A percentile compares a stretch with the other conserved stretches of the same genome.
Conservation (phyloP, 2,113 vertebrate species). For the Dunckerocampus dactyliophorus region DNA sequence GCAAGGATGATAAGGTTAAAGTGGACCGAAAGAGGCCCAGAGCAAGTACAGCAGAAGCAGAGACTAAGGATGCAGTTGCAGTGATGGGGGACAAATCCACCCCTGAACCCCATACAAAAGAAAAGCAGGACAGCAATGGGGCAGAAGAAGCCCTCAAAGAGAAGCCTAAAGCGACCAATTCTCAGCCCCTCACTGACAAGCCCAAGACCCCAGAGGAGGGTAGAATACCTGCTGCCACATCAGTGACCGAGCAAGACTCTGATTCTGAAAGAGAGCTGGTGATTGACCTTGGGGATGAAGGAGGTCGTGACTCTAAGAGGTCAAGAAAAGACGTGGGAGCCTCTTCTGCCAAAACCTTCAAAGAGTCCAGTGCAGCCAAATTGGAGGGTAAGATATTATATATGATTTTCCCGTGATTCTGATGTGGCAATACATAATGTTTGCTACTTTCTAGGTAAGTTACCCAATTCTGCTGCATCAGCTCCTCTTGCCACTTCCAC, state of each 20-base stretch:
- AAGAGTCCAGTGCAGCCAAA: slow-evolving; percentile 79
- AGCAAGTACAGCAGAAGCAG: slow-evolving; percentile 66
- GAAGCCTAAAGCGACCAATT: slow-evolving; percentile 76
- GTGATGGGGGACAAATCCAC: slow-evolving; percentile 73
- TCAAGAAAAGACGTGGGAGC: slow-evolving; percentile 77
- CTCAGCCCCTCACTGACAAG: slow-evolving; percentile 75
- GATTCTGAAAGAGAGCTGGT: slow-evolving; percentile 97
- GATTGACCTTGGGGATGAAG: slow-evolving; percentile 93
- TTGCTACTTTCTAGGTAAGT: slow-evolving; percentile 74
- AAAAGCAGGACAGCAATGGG: slow-evolving; percentile 72
- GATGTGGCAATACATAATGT: not conserved
- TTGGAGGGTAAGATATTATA: slow-evolving; percentile 75
- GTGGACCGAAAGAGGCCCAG: slow-evolving; percentile 71
- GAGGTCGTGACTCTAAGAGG: slow-evolving; percentile 84
- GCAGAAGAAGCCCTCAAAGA: slow-evolving; percentile 81
- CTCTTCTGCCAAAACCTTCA: slow-evolving; percentile 52
- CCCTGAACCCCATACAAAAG: slow-evolving; percentile 69
- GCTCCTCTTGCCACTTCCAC: slow-evolving; percentile 69
- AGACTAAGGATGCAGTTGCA: slow-evolving; percentile 77
- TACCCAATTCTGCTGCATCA: slow-evolving; percentile 68
- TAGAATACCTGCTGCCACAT: slow-evolving; percentile 60
- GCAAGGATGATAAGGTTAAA: slow-evolving; percentile 81
- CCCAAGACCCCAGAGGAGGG: slow-evolving; percentile 82
- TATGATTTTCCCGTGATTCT: not conserved
- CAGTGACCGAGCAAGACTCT: slow-evolving; percentile 82